Base-by-base conservation (phyloP, 2,888 invertebrate genomes). In the Caenorhabditis panamensis region DNA sequence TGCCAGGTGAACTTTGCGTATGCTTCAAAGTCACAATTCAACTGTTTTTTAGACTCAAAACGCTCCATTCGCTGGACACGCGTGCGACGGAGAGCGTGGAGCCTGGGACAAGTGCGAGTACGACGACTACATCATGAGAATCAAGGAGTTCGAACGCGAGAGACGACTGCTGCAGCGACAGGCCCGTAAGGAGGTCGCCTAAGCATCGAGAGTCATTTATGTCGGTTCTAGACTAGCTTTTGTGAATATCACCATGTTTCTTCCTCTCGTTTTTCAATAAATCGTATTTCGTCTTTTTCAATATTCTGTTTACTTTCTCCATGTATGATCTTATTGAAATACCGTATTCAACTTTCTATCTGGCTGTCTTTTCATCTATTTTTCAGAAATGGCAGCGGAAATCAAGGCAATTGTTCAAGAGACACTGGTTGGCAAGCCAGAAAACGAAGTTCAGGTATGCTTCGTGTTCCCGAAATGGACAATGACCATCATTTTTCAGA, bases 81-180 rank as follows among this genome's bases (percentile, higher is more conserved):
- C 84, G n/a, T 90, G 90, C 75, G 83, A 80, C 66, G 82, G 79
- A 22, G 77, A 85, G 22, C 83, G 87, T 22, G 84, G 87, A 49
- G 84, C 85, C 1, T 90, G 87, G 86, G 89, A 88, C 73, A 82
- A 84, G 62, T 90, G 90, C 79, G 87, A 89, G 69, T 90, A 89
- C 79, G 90, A 90, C 24, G 90, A 91, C 77, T 76, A 88, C 78
- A 83, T 90, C 53, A 79, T 84, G 71, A 86, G 90, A 68, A 86
- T 89, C 69, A 90, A 91, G 79, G 90, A 90, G 66, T 90, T 87
- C 86, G 90, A 91, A 77, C 88, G 90, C 22, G 90, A 90, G 62
- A 83, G 86, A 72, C 86, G 90, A 36, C 82, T 90, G 20, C 82
- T 90, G 66, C 77, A 85, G 75, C 82, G 90, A 69, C 86, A 88